Percentiles rank a stretch among this genome's conserved stretches.
Evolutionary conservation across 2,113 vertebrate species (phyloP).

Genomic region (Sapayoa aenigma): DNA sequence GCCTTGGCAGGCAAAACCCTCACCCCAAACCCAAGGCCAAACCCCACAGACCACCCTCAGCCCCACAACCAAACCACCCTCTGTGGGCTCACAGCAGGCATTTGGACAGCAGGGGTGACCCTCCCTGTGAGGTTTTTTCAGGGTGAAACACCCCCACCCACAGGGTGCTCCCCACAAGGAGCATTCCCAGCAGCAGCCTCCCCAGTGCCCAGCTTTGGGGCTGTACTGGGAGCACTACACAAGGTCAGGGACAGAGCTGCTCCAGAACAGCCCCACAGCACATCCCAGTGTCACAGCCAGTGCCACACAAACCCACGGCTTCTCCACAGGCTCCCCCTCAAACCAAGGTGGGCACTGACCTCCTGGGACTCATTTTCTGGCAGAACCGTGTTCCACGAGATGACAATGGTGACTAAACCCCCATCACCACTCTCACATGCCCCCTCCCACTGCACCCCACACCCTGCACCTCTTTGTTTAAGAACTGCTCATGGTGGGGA

Average conservation of each 20-base stretch:
- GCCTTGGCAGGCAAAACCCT: background rate
- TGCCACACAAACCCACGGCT: accelerated
- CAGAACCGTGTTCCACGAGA: background rate
- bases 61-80: background rate
- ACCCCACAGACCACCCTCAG: background rate
- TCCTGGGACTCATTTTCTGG: background rate
- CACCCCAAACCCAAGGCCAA: background rate
- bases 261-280: background rate
- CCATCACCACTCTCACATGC: accelerated
- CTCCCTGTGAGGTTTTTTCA: background rate
- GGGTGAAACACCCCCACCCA: background rate
- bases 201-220: background rate
- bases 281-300: accelerated
- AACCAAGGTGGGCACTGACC: background rate
- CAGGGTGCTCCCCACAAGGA: background rate
- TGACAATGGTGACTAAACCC: background rate
- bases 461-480: background rate
- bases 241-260: background rate
- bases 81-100: background rate
- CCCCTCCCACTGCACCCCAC: background rate
- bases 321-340: background rate
- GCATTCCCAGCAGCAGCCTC: background rate
- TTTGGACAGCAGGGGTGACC: background rate
- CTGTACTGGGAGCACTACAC: background rate
- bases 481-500: accelerated